Evolutionary conservation across 2,888 invertebrate genomes (phyloP).

Genomic region (Malthinus seriepunctatus): DNA sequence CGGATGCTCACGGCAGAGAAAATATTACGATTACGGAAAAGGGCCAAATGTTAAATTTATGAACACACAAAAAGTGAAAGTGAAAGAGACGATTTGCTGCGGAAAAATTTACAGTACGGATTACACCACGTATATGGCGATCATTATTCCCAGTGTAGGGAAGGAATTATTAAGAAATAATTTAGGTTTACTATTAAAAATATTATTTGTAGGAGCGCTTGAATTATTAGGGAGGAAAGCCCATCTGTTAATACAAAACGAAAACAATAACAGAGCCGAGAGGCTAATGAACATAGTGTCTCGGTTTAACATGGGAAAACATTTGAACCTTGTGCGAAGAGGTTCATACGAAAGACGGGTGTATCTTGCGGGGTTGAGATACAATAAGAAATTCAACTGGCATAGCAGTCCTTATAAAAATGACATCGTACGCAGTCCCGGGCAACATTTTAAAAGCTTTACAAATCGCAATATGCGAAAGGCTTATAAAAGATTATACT

Average conservation of each 20-base stretch:
- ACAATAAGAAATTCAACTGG: conserved; percentile 3
- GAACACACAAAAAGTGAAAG: conserved; percentile 28
- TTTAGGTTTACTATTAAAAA: too few relatives aligned
- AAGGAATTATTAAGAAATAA: conserved; percentile 18
- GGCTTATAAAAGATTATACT: background rate
- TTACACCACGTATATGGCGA: conserved; percentile 11
- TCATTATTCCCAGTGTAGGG: conserved; percentile 4
- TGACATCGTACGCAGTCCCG: background rate
- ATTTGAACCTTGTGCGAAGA: conserved; percentile 9
- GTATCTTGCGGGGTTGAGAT: background rate
- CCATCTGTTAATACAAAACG: conserved; percentile 12
- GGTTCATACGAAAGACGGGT: conserved; percentile 17
- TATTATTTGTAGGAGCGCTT: conserved; percentile 1
- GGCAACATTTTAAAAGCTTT: background rate
- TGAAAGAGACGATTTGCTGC: conserved; percentile 18
- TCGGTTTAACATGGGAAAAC: conserved; percentile 19
- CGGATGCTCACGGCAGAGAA: conserved; percentile 17
- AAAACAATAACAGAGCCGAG: conserved; percentile 16
- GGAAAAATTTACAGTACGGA: conserved; percentile 18
- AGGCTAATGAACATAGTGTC: conserved; percentile 17
- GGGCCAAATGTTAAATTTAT: conserved; percentile 29
- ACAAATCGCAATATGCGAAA: background rate
- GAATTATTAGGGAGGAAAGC: conserved; percentile 2
- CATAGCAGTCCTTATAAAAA: conserved; percentile 7
- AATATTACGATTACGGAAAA: background rate